Conservation (phyloP, 2,113 vertebrate genomes). For the Aplodontia rufa region DNA sequence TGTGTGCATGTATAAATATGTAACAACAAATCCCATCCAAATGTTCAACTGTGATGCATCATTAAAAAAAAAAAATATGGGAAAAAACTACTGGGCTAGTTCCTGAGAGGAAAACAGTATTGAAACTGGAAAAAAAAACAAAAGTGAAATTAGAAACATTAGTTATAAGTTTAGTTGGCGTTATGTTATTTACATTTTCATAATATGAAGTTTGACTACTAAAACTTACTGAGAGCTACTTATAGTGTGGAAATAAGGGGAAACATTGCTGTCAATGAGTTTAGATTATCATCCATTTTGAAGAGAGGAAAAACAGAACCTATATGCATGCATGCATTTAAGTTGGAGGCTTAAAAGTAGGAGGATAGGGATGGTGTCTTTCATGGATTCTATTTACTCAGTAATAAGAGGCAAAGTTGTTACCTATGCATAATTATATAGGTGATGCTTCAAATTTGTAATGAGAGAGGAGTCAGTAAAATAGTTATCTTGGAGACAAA, state of each 20-base stretch:
- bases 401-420: background rate
- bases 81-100: slow-evolving; percentile 16
- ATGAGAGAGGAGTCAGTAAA: background rate
- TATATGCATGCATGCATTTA: rapidly evolving
- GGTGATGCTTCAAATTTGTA: background rate
- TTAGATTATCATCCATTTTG: background rate
- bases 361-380: background rate
- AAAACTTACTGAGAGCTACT: background rate
- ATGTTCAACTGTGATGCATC: too few species aligned
- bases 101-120: background rate
- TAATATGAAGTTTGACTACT: background rate
- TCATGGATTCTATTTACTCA: background rate
- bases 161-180: background rate
- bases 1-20: too few species aligned
- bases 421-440: background rate
- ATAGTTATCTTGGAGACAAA: background rate
- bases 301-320: background rate
- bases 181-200: slow-evolving; percentile 12
- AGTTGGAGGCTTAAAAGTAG: background rate
- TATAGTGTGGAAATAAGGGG: background rate
- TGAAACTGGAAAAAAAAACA: rapidly evolving
- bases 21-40: too few species aligned
- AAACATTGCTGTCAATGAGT: background rate
- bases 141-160: rapidly evolving
- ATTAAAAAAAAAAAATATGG: too few species aligned